These are phyloP conservation scores for Lynx canadensis DNA, from an alignment of 2,113 vertebrate species.

Conservation along the genomic window DNA sequence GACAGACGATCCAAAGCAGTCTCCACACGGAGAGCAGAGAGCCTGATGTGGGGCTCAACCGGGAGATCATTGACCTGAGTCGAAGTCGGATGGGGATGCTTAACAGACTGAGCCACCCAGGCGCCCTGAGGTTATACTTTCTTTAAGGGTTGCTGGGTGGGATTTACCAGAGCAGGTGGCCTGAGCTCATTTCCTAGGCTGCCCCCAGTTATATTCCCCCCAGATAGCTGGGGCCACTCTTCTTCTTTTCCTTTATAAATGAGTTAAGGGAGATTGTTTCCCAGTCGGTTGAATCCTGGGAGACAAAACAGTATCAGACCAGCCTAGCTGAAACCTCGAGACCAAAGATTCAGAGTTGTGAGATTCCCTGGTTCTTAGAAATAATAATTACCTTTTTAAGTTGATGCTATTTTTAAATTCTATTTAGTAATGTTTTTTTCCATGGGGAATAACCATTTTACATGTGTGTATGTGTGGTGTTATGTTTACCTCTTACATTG, in stretches of 20 bases:
- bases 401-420: constrained; percentile 67
- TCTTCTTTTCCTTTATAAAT: not conserved
- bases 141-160: not conserved
- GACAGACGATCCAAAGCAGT: too few relatives aligned
- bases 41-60: too few relatives aligned
- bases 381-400: constrained; percentile 73
- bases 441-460: constrained; percentile 80
- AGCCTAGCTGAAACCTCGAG: not conserved
- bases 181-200: not conserved
- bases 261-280: constrained; percentile 29
- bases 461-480: constrained; percentile 43
- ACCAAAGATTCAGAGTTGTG: not conserved
- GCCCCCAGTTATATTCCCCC: not conserved
- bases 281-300: not conserved
- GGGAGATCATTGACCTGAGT: too few relatives aligned
- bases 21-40: too few relatives aligned
- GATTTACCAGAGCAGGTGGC: not conserved
- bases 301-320: not conserved
- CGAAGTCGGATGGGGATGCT: too few relatives aligned
- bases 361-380: constrained; percentile 59
- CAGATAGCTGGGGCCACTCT: not conserved
- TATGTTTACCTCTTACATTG: not conserved
- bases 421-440: constrained; percentile 59
- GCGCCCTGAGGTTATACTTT: not conserved
- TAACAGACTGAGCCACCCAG: too few relatives aligned